These are phyloP conservation scores for Platyscapa corneri DNA, from an alignment of 1,140 invertebrate species.

Conservation along the genomic window DNA sequence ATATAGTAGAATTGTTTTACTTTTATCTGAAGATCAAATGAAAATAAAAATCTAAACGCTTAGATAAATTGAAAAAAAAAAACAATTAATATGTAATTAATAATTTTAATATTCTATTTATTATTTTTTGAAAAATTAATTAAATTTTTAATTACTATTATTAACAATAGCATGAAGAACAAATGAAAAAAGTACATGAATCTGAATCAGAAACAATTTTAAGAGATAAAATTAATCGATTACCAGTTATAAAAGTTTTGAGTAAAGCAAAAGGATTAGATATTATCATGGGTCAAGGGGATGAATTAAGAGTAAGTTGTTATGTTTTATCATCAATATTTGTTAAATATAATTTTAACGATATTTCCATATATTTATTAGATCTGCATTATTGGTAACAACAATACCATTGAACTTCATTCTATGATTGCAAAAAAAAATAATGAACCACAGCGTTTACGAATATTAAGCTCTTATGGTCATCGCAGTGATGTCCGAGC, in stretches of 20 bases:
- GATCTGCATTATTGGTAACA: constrained; percentile 76
- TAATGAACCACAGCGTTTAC: constrained; percentile 74
- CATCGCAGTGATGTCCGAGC: constrained; percentile 93
- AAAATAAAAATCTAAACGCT: constrained; percentile 82
- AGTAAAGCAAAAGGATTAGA: constrained; percentile 83
- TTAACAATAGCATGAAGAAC: constrained; percentile 62
- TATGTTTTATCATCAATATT: constrained; percentile 18
- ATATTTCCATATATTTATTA: constrained; percentile 45
- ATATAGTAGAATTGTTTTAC: constrained; percentile 87
- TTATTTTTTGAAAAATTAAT: background rate
- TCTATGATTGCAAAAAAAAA: constrained; percentile 75
- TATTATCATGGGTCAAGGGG: constrained; percentile 79
- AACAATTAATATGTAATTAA: constrained; percentile 61
- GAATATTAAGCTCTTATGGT: constrained; percentile 77
- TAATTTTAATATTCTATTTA: constrained; percentile 18
- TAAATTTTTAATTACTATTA: constrained; percentile 9
- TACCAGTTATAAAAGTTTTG: constrained; percentile 80
- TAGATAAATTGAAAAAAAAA: constrained; percentile 84
- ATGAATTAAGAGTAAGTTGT: constrained; percentile 79
- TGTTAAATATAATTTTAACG: background rate
- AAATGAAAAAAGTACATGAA: constrained; percentile 56
- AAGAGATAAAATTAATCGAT: constrained; percentile 83
- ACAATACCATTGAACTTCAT: constrained; percentile 83
- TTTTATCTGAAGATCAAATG: constrained; percentile 85
- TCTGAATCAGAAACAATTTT: constrained; percentile 75